Conservation (phyloP, 2,113 vertebrate genomes). For the Emydura subglobosa region DNA sequence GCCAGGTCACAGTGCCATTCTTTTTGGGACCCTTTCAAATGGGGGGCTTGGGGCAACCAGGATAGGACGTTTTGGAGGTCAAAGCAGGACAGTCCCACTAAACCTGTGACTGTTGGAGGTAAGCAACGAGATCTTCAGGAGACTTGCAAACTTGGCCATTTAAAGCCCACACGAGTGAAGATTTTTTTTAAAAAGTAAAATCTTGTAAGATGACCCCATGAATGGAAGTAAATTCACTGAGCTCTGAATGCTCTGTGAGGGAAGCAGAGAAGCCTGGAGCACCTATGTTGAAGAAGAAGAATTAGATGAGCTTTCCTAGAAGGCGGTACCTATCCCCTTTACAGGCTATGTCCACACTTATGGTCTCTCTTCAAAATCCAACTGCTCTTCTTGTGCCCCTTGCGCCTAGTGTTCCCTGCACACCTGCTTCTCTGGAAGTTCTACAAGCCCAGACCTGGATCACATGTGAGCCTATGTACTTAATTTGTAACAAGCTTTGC, state of each 20-base stretch:
- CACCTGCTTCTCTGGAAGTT: not conserved
- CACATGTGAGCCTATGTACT: not conserved
- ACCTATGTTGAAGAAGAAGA: not conserved
- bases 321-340: not conserved
- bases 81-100: too few relatives aligned
- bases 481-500: not conserved
- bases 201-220: not conserved
- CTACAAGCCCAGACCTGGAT: accelerated
- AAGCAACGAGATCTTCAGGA: not conserved
- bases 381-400: not conserved
- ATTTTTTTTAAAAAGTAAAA: too few relatives aligned
- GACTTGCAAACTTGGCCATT: not conserved
- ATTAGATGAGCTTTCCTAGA: not conserved
- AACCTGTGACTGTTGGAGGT: too few relatives aligned
- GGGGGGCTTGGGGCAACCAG: too few relatives aligned
- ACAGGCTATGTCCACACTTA: too few relatives aligned
- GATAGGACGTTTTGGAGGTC: too few relatives aligned
- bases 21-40: too few relatives aligned
- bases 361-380: not conserved
- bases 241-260: not conserved
- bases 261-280: not conserved
- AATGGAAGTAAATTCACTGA: not conserved
- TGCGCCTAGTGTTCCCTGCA: not conserved
- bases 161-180: not conserved
- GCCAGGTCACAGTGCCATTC: too few relatives aligned